Conservation (phyloP, 2,888 invertebrate species). For the Eilema caniola region DNA sequence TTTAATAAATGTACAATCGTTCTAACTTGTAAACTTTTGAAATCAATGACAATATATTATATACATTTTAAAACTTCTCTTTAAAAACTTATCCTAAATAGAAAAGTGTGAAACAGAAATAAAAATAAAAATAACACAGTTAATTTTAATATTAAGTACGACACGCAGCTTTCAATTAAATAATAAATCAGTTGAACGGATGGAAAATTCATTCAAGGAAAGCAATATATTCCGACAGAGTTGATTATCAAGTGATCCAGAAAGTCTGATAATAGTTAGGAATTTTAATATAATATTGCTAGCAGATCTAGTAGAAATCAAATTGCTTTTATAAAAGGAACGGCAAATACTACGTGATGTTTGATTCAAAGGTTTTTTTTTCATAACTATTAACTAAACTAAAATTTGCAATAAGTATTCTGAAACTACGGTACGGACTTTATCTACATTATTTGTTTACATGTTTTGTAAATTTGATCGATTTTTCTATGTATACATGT, state of each 20-base stretch:
- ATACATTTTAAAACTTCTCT: not conserved
- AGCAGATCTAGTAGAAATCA: too few relatives aligned
- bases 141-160: not conserved
- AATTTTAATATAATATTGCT: not conserved
- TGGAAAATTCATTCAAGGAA: not conserved
- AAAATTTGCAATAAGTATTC: too few relatives aligned
- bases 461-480: conserved; percentile 53
- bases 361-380: not conserved
- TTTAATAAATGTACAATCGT: not conserved
- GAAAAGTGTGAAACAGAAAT: not conserved
- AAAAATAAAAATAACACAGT: not conserved
- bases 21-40: not conserved
- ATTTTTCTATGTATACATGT: conserved; percentile 36
- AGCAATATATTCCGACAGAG: not conserved
- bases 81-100: not conserved
- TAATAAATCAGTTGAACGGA: not conserved
- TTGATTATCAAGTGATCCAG: not conserved
- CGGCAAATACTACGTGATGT: not conserved
- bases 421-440: conserved; percentile 7
- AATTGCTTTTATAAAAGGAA: not conserved
- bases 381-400: too few relatives aligned
- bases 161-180: not conserved
- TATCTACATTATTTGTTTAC: conserved; percentile 18
- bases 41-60: not conserved
- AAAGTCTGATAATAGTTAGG: not conserved